Base-by-base conservation (phyloP, 1,140 invertebrate species). In the Proales similis region DNA sequence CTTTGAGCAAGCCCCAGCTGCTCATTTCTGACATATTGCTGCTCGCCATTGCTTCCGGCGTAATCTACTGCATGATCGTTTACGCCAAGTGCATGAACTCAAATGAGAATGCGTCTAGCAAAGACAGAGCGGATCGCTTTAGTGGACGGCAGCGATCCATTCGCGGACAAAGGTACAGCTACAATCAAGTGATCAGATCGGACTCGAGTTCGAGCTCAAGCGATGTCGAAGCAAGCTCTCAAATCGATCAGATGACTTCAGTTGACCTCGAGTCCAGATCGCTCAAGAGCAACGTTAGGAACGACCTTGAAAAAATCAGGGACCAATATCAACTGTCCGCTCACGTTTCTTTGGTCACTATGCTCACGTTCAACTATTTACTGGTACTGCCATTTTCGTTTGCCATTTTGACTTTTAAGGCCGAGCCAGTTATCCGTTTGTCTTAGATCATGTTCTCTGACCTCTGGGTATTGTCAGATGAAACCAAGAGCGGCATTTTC, bases 371-470 rank as follows among this genome's bases (percentile, higher is more conserved):
- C 27, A 57, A 57, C 20, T 39, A 36, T 20, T 57, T 57, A 26
- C 0, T 57, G 36, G 51, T 57, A 57, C 33, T 14, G 22, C n/a
- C 39, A 38, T 17, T 4, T 42, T 11, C 22, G 4, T 42, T 42
- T 17, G 11, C 27, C 27, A 47, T 9, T 3, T 4, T 9, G 24
- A 29, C 19, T 48, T 29, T 30, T 85, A 89, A 78, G 83, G 70
- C 66, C 22, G 19, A 30, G 17, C 83, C 1, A 80, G 82, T 4
- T 75, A 68, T n/a, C 77, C 82, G 1, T 79, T 84, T 20, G 78
- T 82, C 43, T 69, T 86, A 26, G 73, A 85, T 19, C 72, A 83
- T 43, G 78, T 84, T 68, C 83, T 81, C 62, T 83, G 85, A 66
- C 61, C 32, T 64, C n/a, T 65, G 36, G 20, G 43, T 39, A 61